These are phyloP conservation scores for Sarcophaga rosellei DNA, from an alignment of 2,888 invertebrate species.

Conservation along the genomic window DNA sequence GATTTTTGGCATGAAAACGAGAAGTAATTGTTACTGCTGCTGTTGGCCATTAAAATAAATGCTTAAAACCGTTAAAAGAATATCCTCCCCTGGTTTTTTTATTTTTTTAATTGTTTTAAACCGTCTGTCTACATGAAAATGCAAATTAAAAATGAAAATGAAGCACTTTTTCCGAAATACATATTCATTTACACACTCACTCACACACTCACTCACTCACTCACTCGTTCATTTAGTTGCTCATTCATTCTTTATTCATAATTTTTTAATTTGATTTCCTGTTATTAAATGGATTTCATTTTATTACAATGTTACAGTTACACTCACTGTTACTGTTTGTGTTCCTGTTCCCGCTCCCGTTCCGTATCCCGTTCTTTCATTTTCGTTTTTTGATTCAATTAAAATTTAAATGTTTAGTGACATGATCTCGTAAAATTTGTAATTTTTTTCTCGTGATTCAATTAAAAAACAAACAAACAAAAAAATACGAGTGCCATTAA, in stretches of 20 bases:
- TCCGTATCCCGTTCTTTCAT: too few species aligned
- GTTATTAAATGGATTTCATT: neutral
- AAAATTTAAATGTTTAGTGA: slow-evolving; percentile 50
- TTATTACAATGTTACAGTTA: neutral
- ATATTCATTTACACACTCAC: too few species aligned
- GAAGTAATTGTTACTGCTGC: neutral
- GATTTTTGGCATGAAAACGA: neutral
- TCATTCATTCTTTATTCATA: neutral
- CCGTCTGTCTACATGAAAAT: neutral
- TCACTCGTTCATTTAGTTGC: too few species aligned
- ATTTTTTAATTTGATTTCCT: neutral
- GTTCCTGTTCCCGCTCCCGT: neutral
- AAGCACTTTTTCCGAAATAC: neutral
- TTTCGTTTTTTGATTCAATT: slow-evolving; percentile 1
- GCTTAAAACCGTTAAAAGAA: neutral
- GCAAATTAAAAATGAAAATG: neutral
- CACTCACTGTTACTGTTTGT: neutral
- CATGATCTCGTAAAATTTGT: slow-evolving; percentile 45
- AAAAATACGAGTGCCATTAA: slow-evolving; percentile 5
- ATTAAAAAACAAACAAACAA: slow-evolving; percentile 57
- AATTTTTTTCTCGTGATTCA: slow-evolving; percentile 71
- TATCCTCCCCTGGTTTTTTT: neutral
- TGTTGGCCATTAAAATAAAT: slow-evolving; percentile 33
- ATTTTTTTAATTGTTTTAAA: slow-evolving; percentile 40
- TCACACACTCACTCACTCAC: too few species aligned